A percentile compares a stretch with the other conserved stretches of the same genome.
phyloP scores from a whole-genome alignment of 1,140 invertebrate genomes.

The Brachionus asplanchnoidis region DNA sequence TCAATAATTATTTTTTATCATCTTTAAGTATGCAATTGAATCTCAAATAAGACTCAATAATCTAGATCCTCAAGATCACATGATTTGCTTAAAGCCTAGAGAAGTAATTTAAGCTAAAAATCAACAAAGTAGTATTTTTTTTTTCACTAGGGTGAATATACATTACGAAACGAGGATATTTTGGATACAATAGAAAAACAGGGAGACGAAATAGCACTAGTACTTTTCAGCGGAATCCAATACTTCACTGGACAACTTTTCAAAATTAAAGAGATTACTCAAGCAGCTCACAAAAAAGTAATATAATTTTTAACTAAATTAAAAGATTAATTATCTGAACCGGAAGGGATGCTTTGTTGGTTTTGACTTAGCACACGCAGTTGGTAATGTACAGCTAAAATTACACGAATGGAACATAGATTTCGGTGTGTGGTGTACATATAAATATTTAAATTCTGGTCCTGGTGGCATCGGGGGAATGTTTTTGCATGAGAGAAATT shows the following conservation, averaged over 20 bases:
- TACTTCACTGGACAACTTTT: constrained; percentile 66
- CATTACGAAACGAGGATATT: constrained; percentile 58
- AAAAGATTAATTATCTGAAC: neutral
- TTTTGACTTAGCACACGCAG: constrained; percentile 65
- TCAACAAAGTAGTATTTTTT: neutral
- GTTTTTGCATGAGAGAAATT: constrained; percentile 48
- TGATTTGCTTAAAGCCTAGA: constrained; percentile 60
- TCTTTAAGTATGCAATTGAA: constrained; percentile 60
- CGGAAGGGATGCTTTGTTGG: constrained; percentile 62
- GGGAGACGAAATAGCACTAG: constrained; percentile 61
- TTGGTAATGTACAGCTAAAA: constrained; percentile 62
- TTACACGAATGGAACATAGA: constrained; percentile 66
- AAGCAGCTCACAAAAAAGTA: constrained; percentile 58
- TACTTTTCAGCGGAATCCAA: constrained; percentile 63
- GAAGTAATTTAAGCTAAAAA: constrained; percentile 45
- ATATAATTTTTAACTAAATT: neutral
- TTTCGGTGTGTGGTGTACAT: constrained; percentile 66
- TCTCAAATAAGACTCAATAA: constrained; percentile 62
- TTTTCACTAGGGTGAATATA: constrained; percentile 3
- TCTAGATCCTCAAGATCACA: constrained; percentile 56
- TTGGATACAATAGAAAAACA: constrained; percentile 59
- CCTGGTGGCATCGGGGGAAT: constrained; percentile 58
- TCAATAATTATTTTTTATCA: constrained; percentile 31
- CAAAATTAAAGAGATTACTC: constrained; percentile 61
- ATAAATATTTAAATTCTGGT: constrained; percentile 64